Percentiles rank a stretch among this genome's conserved stretches.
phyloP scores from a whole-genome alignment of 2,888 invertebrate species.

The Petrophora chlorosata region DNA sequence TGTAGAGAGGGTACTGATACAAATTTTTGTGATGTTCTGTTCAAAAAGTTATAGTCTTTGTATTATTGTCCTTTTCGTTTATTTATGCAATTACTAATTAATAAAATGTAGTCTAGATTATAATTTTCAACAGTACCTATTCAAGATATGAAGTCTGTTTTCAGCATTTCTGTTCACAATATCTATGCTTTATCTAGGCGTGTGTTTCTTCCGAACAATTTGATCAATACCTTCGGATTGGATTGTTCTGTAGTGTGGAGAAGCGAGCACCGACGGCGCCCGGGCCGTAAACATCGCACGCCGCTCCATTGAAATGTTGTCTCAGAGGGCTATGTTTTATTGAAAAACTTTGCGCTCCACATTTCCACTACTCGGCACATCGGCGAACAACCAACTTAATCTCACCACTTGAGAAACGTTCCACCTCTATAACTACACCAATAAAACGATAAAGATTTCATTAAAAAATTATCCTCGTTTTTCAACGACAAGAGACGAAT shows the following conservation, averaged over 20 bases:
- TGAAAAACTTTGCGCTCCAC: slow-evolving; percentile 75
- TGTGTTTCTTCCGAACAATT: slow-evolving; percentile 50
- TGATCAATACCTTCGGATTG: slow-evolving; percentile 69
- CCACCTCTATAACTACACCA: neutral
- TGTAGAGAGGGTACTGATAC: too few relatives aligned
- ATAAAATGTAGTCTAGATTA: too few relatives aligned
- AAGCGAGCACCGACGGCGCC: slow-evolving; percentile 49
- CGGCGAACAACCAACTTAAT: slow-evolving; percentile 33
- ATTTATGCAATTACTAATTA: too few relatives aligned
- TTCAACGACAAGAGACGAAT: slow-evolving; percentile 49
- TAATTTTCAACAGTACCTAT: slow-evolving; percentile 11
- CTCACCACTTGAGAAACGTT: slow-evolving; percentile 11
- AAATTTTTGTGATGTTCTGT: too few relatives aligned
- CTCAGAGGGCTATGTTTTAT: slow-evolving; percentile 78
- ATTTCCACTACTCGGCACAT: slow-evolving; percentile 42
- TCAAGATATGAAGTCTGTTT: too few relatives aligned
- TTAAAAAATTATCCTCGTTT: slow-evolving; percentile 34
- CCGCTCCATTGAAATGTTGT: slow-evolving; percentile 77
- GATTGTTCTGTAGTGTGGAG: slow-evolving; percentile 63
- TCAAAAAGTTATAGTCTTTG: too few relatives aligned
- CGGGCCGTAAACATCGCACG: slow-evolving; percentile 69
- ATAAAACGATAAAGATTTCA: slow-evolving; percentile 19
- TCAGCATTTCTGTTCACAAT: slow-evolving; percentile 17
- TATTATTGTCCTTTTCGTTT: too few relatives aligned
- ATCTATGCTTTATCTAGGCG: slow-evolving; percentile 18